Percentiles rank a stretch among this genome's conserved stretches.
phyloP scores from a whole-genome alignment of 2,113 vertebrate species.

The Percina caprodes region DNA sequence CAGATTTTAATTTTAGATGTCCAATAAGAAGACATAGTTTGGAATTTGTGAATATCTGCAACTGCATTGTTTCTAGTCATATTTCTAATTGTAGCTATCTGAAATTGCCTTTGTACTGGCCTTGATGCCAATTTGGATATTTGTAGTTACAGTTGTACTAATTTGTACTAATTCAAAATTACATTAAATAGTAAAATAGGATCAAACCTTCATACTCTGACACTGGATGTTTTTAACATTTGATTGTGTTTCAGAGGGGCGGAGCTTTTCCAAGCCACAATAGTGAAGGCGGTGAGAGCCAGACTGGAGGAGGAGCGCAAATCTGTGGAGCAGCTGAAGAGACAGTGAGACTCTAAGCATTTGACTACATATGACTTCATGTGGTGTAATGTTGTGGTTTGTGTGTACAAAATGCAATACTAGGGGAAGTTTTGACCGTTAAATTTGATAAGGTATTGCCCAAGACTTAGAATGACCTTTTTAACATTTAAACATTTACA shows the following conservation, averaged over 20 bases:
- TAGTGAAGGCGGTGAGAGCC: slow-evolving; percentile 97
- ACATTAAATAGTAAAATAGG: background rate
- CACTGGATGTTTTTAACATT: background rate
- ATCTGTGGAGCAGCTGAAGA: slow-evolving; percentile 98
- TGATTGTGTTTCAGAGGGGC: slow-evolving; percentile 88
- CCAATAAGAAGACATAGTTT: too few species aligned
- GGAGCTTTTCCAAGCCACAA: slow-evolving; percentile 98
- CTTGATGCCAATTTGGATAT: too few species aligned
- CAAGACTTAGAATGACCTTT: background rate
- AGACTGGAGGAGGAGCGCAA: slow-evolving; percentile 96
- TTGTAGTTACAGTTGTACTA: too few species aligned
- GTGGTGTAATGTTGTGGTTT: background rate
- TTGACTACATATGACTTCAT: slow-evolving; percentile 4
- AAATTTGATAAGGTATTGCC: too few species aligned
- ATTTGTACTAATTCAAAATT: too few species aligned
- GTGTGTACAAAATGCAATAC: background rate
- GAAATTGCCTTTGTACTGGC: too few species aligned
- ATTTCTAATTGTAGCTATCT: too few species aligned
- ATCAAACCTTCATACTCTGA: background rate
- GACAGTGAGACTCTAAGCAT: slow-evolving; percentile 89
- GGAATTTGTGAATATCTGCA: too few species aligned
- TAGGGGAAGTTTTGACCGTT: background rate
- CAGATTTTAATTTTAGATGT: too few species aligned
- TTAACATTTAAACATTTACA: background rate
- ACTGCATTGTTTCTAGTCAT: too few species aligned